phyloP scores from a whole-genome alignment of 2,113 vertebrate species.

The Upupa epops region DNA sequence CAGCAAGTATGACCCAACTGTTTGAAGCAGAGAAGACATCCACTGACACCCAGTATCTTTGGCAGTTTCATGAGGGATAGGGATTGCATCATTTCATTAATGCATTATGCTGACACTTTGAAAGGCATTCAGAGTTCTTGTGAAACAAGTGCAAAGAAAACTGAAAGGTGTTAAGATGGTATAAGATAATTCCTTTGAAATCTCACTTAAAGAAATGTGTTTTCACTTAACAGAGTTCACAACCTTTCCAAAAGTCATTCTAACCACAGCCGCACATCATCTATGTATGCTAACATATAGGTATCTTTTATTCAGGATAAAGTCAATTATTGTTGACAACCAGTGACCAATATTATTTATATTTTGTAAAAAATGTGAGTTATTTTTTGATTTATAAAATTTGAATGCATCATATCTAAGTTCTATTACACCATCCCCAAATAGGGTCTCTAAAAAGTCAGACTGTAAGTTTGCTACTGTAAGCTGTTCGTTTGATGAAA shows the following conservation, averaged over 20 bases:
- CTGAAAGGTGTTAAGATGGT: not conserved
- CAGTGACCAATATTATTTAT: not conserved
- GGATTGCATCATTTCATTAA: not conserved
- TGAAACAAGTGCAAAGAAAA: not conserved
- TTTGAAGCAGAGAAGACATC: no score
- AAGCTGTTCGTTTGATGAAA: not conserved
- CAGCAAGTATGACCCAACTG: no score
- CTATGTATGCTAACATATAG: not conserved
- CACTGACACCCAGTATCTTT: not conserved
- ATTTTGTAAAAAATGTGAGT: not conserved
- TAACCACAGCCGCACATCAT: not conserved
- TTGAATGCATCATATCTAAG: not conserved
- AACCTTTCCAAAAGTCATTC: not conserved
- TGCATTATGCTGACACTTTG: rapidly evolving
- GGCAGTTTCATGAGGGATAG: not conserved
- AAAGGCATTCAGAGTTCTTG: not conserved
- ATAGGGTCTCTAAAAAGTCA: not conserved
- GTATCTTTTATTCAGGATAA: not conserved
- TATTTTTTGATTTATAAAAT: not conserved
- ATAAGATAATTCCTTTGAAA: not conserved
- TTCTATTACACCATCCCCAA: not conserved
- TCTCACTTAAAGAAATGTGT: not conserved
- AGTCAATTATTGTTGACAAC: not conserved
- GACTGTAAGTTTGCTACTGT: not conserved
- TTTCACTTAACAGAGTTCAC: not conserved